phyloP scores from a whole-genome alignment of 2,797 vertebrate genomes.

The Coregonus ussuriensis region DNA sequence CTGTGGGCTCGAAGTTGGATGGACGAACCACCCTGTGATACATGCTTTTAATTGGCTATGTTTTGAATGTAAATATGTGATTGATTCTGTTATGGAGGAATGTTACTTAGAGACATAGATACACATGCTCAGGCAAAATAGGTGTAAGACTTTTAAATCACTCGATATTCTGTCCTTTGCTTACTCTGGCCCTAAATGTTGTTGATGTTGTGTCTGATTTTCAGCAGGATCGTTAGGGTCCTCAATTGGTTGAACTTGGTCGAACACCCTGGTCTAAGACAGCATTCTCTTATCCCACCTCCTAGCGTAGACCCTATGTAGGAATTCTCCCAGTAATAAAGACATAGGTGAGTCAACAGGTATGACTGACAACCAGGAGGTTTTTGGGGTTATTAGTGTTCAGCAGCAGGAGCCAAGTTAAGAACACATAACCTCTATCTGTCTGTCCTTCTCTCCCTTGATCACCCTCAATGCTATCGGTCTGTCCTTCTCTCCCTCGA shows the following conservation, averaged over 20 bases:
- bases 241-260: neutral
- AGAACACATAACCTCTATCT: neutral
- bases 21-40: slow-evolving; percentile 26
- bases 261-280: neutral
- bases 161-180: neutral
- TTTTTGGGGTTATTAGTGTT: neutral
- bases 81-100: slow-evolving; percentile 9
- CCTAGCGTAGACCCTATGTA: neutral
- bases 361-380: neutral
- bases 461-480: slow-evolving; percentile 10
- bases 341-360: neutral
- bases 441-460: slow-evolving; percentile 3
- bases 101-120: slow-evolving; percentile 37
- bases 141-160: neutral
- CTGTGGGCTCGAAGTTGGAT: slow-evolving; percentile 41
- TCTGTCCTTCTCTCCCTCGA: slow-evolving; percentile 8
- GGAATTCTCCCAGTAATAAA: neutral
- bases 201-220: neutral
- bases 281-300: neutral
- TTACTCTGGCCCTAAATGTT: neutral
- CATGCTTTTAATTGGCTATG: slow-evolving; percentile 50
- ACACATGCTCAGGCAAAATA: slow-evolving; percentile 39
- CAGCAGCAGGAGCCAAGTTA: neutral
- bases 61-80: slow-evolving; percentile 3
- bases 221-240: neutral